Conservation (phyloP, 2,113 vertebrate genomes). For the Campylomormyrus numenius region DNA sequence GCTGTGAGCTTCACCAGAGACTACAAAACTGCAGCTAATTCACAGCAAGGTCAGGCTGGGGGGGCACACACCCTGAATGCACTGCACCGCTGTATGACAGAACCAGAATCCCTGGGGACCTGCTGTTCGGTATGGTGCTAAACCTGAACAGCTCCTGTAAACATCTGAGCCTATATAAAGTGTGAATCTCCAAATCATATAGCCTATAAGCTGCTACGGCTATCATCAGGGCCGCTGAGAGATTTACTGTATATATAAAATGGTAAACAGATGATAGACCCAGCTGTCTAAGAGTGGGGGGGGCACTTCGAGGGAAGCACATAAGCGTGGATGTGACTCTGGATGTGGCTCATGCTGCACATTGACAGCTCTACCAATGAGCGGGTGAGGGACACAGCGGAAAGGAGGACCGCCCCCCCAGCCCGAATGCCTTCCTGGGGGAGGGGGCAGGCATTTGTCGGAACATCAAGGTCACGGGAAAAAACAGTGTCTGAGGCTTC, state of each 20-base stretch:
- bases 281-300: neutral
- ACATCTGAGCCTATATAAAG: neutral
- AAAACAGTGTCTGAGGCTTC: conserved; percentile 44
- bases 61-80: neutral
- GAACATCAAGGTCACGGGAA: conserved; percentile 58
- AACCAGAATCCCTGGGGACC: neutral
- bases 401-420: neutral
- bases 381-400: neutral
- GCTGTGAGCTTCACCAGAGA: neutral
- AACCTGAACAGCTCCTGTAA: neutral
- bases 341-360: neutral
- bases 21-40: neutral
- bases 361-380: neutral
- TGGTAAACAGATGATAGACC: neutral
- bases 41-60: neutral
- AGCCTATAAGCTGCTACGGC: neutral
- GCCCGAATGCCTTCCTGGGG: neutral
- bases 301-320: neutral
- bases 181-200: neutral
- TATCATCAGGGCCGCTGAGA: neutral
- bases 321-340: neutral
- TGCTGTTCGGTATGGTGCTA: neutral
- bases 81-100: neutral
- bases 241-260: neutral
- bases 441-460: conserved; percentile 23